phyloP scores from a whole-genome alignment of 2,888 invertebrate species.

The Euplexia lucipara region DNA sequence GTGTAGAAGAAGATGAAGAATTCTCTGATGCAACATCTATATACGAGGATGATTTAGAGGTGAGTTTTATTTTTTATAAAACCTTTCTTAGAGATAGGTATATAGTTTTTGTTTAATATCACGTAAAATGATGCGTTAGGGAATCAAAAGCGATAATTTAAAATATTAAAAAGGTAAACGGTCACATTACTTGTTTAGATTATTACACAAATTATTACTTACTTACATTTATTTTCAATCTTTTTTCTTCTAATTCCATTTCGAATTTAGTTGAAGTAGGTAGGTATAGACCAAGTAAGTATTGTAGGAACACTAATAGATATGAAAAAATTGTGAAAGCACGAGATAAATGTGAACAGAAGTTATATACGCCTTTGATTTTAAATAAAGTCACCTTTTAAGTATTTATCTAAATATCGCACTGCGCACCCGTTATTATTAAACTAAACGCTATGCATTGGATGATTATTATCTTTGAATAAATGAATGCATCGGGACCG shows the following conservation, averaged over 20 bases:
- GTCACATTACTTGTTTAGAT: constrained; percentile 30
- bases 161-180: constrained; percentile 37
- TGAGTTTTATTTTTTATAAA: constrained; percentile 35
- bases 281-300: constrained; percentile 40
- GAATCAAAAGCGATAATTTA: constrained; percentile 35
- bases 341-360: too few species aligned
- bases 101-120: constrained; percentile 36
- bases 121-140: constrained; percentile 40
- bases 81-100: constrained; percentile 26
- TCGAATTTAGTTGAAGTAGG: constrained; percentile 29
- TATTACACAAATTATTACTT: constrained; percentile 35
- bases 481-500: too few species aligned
- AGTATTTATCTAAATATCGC: too few species aligned
- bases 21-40: constrained; percentile 31
- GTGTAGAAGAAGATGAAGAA: constrained; percentile 34
- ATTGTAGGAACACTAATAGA: constrained; percentile 34
- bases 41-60: constrained; percentile 38
- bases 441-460: too few species aligned
- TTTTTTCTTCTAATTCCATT: constrained; percentile 36
- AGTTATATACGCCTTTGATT: too few species aligned
- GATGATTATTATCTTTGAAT: too few species aligned
- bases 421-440: too few species aligned
- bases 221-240: constrained; percentile 31
- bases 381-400: too few species aligned
- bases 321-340: too few species aligned